Percentiles rank a stretch among this genome's conserved stretches.
These are phyloP conservation scores for Chelonus formosanus DNA, from an alignment of 2,888 invertebrate species.

Conservation along the genomic window DNA sequence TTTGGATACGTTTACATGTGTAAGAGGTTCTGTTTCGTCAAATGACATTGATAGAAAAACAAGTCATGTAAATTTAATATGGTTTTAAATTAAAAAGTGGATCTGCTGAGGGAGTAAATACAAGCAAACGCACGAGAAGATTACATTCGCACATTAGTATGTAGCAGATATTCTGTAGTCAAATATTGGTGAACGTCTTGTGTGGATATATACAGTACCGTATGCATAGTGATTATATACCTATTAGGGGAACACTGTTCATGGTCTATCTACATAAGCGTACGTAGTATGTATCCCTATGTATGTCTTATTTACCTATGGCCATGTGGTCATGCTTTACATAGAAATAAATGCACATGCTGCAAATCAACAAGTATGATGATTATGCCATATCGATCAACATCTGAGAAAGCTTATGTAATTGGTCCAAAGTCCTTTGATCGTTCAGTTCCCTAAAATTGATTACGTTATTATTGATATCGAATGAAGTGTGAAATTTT, in stretches of 20 bases:
- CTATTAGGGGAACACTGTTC: conserved; percentile 60
- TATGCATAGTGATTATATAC: conserved; percentile 64
- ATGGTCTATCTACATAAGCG: conserved; percentile 43
- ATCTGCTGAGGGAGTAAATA: too few relatives aligned
- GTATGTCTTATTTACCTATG: conserved; percentile 7
- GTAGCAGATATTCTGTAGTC: neutral
- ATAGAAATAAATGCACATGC: conserved; percentile 6
- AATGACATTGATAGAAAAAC: too few relatives aligned
- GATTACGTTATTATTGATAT: neutral
- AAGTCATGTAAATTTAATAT: too few relatives aligned
- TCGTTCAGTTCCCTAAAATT: too few relatives aligned
- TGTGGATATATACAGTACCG: conserved; percentile 36
- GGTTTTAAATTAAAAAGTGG: too few relatives aligned
- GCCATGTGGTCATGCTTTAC: neutral
- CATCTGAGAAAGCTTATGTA: neutral
- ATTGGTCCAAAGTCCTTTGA: too few relatives aligned
- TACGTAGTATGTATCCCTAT: conserved; percentile 32
- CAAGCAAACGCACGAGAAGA: too few relatives aligned
- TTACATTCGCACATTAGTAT: too few relatives aligned
- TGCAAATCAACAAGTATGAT: neutral
- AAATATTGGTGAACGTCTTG: neutral
- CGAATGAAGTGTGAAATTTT: too few relatives aligned
- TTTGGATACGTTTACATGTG: too few relatives aligned
- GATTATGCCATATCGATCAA: conserved; percentile 1
- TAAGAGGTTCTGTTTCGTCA: too few relatives aligned